Percentiles rank a stretch among this genome's conserved stretches.
Conservation (phyloP, 2,797 vertebrate species). For the Halcyon badia region DNA sequence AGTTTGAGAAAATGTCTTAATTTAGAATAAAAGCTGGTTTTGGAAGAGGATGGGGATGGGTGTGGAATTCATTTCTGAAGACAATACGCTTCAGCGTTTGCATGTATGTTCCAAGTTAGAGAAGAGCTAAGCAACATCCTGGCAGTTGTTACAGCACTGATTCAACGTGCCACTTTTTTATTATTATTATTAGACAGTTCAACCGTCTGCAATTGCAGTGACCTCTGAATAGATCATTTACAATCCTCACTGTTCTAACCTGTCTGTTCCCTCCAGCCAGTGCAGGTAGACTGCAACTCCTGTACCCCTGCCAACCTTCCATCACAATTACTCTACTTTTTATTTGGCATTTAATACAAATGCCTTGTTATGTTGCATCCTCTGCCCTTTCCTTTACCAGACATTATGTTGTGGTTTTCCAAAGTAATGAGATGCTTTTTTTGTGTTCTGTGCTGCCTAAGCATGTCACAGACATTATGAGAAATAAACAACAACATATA, state of each 20-base stretch:
- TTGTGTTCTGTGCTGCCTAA: background rate
- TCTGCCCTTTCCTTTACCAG: background rate
- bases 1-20: background rate
- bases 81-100: background rate
- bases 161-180: background rate
- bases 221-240: background rate
- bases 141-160: background rate
- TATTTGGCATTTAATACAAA: background rate
- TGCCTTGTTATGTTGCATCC: background rate
- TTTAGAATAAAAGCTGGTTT: background rate
- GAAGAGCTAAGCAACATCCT: background rate
- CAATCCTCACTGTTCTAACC: background rate
- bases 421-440: background rate
- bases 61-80: background rate
- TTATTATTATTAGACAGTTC: background rate
- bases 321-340: background rate
- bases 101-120: background rate
- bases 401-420: background rate
- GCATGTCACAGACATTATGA: background rate
- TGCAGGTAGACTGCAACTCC: background rate
- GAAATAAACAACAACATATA: background rate
- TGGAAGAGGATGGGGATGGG: background rate
- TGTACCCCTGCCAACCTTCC: background rate
- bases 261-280: background rate
- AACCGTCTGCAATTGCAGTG: background rate